Percentiles rank a stretch among this genome's conserved stretches.
Evolutionary conservation across 2,113 vertebrate genomes (phyloP).

Genomic region (Paramisgurnus dabryanus): DNA sequence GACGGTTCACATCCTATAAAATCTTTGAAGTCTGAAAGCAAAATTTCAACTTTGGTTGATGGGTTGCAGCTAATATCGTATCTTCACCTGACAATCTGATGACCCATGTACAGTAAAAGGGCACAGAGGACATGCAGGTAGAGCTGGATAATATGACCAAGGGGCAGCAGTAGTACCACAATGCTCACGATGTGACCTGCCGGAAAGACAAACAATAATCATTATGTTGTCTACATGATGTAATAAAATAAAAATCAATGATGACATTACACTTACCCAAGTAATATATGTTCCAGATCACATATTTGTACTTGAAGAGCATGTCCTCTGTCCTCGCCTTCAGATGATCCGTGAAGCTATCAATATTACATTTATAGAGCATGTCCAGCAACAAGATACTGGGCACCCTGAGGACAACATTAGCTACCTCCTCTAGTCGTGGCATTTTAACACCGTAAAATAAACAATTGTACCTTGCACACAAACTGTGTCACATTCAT

Average conservation of each 20-base stretch:
- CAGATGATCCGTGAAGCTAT: constrained; percentile 74
- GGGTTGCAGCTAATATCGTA: not conserved
- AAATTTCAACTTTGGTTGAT: no score
- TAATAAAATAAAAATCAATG: not conserved
- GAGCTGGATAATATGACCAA: constrained; percentile 80
- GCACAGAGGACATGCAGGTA: constrained; percentile 81
- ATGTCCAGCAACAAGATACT: constrained; percentile 79
- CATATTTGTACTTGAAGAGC: constrained; percentile 77
- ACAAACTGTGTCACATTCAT: constrained; percentile 59
- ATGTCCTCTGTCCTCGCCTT: constrained; percentile 75
- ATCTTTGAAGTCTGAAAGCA: not conserved
- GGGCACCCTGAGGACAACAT: constrained; percentile 80
- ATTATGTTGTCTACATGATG: not conserved
- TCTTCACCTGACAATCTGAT: constrained; percentile 80
- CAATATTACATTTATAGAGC: constrained; percentile 82
- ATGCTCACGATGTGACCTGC: constrained; percentile 80
- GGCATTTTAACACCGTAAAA: constrained; percentile 65
- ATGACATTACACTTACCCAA: constrained; percentile 68
- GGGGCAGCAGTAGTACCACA: constrained; percentile 76
- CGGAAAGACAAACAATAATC: constrained; percentile 3
- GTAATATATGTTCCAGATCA: constrained; percentile 80
- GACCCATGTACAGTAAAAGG: constrained; percentile 78
- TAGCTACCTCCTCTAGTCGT: constrained; percentile 78
- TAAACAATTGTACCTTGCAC: not conserved
- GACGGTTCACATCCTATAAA: not conserved